Conservation (phyloP, 2,113 vertebrate genomes). For the Eudorcas thomsonii region DNA sequence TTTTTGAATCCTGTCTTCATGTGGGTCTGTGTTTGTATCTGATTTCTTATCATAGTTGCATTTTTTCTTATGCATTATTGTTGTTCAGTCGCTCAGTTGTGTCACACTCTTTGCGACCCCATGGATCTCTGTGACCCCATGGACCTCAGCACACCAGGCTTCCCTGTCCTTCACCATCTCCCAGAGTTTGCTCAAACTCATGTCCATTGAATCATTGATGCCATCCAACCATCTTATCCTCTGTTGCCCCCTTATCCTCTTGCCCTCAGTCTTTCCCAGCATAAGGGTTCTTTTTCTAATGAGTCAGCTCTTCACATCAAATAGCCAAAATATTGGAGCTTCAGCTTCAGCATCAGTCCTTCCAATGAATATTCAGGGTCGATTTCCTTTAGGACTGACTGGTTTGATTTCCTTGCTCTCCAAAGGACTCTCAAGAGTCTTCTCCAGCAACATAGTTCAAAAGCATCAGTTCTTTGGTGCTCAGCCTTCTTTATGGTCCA, state of each 20-base stretch:
- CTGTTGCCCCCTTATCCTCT: background rate
- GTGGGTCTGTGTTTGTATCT: background rate
- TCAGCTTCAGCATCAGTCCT: background rate
- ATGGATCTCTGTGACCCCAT: background rate
- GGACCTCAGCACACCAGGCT: background rate
- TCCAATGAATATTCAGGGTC: background rate
- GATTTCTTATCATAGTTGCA: background rate
- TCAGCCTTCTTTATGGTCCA: background rate
- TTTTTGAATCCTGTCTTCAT: background rate
- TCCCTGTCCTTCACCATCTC: background rate
- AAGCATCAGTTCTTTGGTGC: background rate
- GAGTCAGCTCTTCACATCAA: accelerated
- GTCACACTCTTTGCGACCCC: background rate
- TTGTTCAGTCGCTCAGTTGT: background rate
- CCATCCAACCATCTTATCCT: background rate
- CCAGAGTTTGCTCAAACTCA: background rate
- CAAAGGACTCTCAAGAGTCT: background rate
- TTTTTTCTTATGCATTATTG: background rate
- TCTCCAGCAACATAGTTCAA: background rate
- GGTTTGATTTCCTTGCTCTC: background rate
- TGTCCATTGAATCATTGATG: background rate
- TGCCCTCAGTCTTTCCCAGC: background rate
- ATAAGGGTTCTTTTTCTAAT: background rate
- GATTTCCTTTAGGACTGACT: background rate
- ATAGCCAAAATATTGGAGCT: background rate